Evolutionary conservation across 2,888 invertebrate species (phyloP).

Genomic region (Eristalinus aeneus): DNA sequence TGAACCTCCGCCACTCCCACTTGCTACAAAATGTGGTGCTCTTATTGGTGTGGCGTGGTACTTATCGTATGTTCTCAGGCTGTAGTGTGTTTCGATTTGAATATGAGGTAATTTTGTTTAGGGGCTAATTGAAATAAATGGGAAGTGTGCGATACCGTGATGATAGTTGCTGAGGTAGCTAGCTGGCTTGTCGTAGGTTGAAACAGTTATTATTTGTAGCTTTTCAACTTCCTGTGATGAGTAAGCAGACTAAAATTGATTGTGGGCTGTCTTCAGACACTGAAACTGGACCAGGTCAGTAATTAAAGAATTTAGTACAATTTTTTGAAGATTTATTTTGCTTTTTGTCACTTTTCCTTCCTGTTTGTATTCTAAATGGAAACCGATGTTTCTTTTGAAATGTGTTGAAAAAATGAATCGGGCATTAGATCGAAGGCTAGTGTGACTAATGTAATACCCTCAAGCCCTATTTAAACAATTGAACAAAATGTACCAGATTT

Average conservation of each 20-base stretch:
- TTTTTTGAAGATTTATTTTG: too few species aligned
- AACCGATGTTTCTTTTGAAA: too few species aligned
- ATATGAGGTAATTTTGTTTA: constrained; percentile 35
- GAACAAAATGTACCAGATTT: too few species aligned
- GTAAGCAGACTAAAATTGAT: not conserved
- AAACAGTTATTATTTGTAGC: not conserved
- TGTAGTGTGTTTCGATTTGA: constrained; percentile 17
- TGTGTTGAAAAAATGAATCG: too few species aligned
- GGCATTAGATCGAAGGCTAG: too few species aligned
- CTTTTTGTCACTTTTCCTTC: too few species aligned
- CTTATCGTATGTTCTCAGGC: constrained; percentile 11
- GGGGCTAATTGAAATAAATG: constrained; percentile 24
- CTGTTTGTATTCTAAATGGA: too few species aligned
- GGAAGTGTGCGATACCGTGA: not conserved
- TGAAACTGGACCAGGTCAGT: not conserved
- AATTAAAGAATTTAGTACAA: not conserved
- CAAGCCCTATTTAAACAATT: too few species aligned
- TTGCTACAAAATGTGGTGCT: not conserved
- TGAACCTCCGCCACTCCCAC: not conserved
- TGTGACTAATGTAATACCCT: too few species aligned
- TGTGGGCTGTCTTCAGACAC: not conserved
- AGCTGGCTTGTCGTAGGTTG: not conserved
- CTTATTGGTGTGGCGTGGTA: not conserved
- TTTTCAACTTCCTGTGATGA: not conserved
- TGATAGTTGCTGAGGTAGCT: not conserved